Percentiles rank a stretch among this genome's conserved stretches.
Conservation (phyloP, 2,888 invertebrate genomes). For the Cheiracanthium punctorium region DNA sequence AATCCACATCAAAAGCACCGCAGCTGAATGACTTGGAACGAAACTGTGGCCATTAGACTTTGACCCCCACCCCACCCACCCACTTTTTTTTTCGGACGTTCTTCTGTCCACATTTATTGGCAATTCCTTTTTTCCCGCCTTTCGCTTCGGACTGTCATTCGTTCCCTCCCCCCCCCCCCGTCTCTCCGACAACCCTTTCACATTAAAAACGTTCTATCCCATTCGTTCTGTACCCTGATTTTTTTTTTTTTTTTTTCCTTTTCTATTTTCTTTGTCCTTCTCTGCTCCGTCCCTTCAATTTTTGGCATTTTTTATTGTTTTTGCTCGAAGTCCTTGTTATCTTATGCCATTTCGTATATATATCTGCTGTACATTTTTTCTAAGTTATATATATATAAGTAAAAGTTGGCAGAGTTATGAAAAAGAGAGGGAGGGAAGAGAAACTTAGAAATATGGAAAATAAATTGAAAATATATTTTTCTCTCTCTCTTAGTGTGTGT, state of each 20-base stretch:
- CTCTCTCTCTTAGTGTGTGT: neutral
- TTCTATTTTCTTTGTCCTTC: neutral
- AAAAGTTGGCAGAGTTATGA: constrained; percentile 27
- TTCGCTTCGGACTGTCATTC: constrained; percentile 29
- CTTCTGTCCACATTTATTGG: constrained; percentile 56
- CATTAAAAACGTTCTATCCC: constrained; percentile 36
- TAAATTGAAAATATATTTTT: constrained; percentile 31
- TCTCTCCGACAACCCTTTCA: constrained; percentile 25
- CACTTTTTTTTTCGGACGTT: neutral
- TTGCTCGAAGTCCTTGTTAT: constrained; percentile 42
- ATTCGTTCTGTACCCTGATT: neutral
- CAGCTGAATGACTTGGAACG: constrained; percentile 27
- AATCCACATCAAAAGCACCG: constrained; percentile 12
- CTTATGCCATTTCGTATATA: constrained; percentile 3
- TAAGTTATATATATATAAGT: neutral
- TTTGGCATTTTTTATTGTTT: constrained; percentile 27
- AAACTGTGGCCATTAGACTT: constrained; percentile 44
- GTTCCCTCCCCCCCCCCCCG: constrained; percentile 25
- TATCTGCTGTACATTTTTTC: neutral
- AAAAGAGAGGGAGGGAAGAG: constrained; percentile 12
- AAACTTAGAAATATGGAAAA: constrained; percentile 32
- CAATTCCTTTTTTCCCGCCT: constrained; percentile 45
- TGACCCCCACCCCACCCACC: constrained; percentile 9
- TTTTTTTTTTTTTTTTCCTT: neutral
- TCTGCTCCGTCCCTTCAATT: constrained; percentile 24